These are phyloP conservation scores for Limnephilus marmoratus DNA, from an alignment of 2,888 invertebrate species.

Conservation along the genomic window DNA sequence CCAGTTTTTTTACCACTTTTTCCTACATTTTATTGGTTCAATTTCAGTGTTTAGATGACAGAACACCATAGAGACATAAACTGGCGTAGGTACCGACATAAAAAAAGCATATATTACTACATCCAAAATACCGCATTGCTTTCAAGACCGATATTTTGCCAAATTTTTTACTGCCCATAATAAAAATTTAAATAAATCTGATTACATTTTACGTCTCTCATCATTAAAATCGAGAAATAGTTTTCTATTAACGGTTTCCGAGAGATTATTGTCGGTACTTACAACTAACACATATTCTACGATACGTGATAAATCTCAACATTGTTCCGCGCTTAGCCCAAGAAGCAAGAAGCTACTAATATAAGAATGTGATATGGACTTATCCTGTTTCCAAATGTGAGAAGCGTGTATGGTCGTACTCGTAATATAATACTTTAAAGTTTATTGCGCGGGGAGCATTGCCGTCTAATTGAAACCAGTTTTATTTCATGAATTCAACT, in stretches of 20 bases:
- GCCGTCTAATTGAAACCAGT: constrained; percentile 65
- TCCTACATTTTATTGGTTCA: constrained; percentile 24
- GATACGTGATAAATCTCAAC: constrained; percentile 50
- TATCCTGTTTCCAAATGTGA: constrained; percentile 57
- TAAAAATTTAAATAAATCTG: constrained; percentile 51
- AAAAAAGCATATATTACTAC: background rate
- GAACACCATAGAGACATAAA: constrained; percentile 39
- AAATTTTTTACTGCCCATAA: constrained; percentile 37
- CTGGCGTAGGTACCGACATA: constrained; percentile 41
- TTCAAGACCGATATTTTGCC: constrained; percentile 43
- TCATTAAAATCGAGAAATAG: constrained; percentile 41
- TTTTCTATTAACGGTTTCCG: constrained; percentile 32
- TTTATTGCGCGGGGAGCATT: constrained; percentile 49
- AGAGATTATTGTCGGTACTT: constrained; percentile 42
- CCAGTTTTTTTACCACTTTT: constrained; percentile 37
- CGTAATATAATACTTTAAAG: constrained; percentile 41
- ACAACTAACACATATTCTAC: constrained; percentile 38
- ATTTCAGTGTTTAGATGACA: constrained; percentile 26
- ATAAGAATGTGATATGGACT: constrained; percentile 37
- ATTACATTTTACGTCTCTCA: constrained; percentile 50
- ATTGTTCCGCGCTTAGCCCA: constrained; percentile 49
- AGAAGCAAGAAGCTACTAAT: background rate
- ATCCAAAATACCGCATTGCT: constrained; percentile 19
- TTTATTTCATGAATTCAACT: constrained; percentile 57
- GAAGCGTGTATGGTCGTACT: constrained; percentile 44